Base-by-base conservation (phyloP, 2,888 invertebrate species). In the Mimachlamys varia region DNA sequence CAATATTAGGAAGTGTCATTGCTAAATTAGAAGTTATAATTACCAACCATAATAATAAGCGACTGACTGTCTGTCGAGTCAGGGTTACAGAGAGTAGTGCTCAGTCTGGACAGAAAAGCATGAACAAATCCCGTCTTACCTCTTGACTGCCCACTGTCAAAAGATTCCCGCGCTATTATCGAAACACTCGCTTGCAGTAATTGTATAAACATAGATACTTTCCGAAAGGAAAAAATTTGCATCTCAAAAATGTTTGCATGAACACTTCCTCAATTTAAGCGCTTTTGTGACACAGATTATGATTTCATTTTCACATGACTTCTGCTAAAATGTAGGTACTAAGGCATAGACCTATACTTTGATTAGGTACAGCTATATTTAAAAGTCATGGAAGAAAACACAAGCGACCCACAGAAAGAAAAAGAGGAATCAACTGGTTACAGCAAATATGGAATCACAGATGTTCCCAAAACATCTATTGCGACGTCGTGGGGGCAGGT, bases 401-500 rank as follows among this genome's bases (percentile, higher is more conserved):
- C 17, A 76, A 33, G 33, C 76, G 33, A 76, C 13, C 27, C 12
- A 33, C 76, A 27, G 76, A 76, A 76, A 33, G 76, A 76, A 12
- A 76, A 76, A 38, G 90, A 90, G 87, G 90, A 89, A 89, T 90
- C 89, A 76, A 89, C 88, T 7, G 90, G 87, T 88, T 88, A 89
- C 22, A 58, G 58, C 17, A 92, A 94, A 89, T 95, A 95, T 91
- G 95, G 95, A 12, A 94, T 95, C 49, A 95, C 93, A 62, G 94
- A 95, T 90, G 93, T 92, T 1, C 94, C 95, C 4, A 94, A 94
- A 90, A 94, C 93, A 88, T 94, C 95, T 0, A 93, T 93, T 15
- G 93, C 92, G 37, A 95, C 95, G 5, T 93, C 94, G 0, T 91
- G 94, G 88, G 95, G 95, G 90, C 95, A 94, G 94, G 95, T 95